Evolutionary conservation across 2,113 vertebrate species (phyloP), one percentile per base, ranked within the genome.

Genomic region (Daubentonia madagascariensis): DNA sequence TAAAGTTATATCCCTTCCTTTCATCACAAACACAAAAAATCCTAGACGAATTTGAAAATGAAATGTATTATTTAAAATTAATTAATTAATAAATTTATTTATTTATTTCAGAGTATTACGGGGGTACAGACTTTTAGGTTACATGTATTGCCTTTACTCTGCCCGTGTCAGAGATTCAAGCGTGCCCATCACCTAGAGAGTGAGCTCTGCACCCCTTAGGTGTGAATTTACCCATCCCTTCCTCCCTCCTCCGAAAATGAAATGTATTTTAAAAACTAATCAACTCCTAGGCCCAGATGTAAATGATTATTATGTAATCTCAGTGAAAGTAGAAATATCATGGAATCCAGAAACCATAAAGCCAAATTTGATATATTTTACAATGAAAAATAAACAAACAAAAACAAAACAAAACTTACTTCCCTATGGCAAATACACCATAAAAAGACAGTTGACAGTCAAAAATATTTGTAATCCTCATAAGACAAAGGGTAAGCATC

Each of bases 291-390:
- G 52, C 52, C 18, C 90, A 88, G 45, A n/a, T 65, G 10, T 50
- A 50, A 20, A n/a, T 76, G n/a, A 78, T 48, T 79, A 72, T 52
- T 84, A 92, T 32, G 30, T 59, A 83, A 85, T 88, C 32, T 84
- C 57, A 32, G 43, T 6, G 76, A 91, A 35, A 84, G 68, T 72
- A 88, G 81, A 32, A 80, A 72, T 48, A 11, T 91, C 32, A 14
- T 73, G 32, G 16, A 91, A 80, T 65, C 54, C 80, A 94, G 18
- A 91, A 65, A 73, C 30, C 48, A 73, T 54, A 81, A 80, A 65
- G 65, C 87, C 86, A 94, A 94, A 73, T 86, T 11, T 30, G 68
- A 89, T 40, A 57, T 40, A 70, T 91, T 96, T 96, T 75, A 80
- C 40, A 63, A 63, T 30, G 28, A 63, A 63, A 63, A 63, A 57